Conservation (phyloP, 2,888 invertebrate genomes). For the Drosophila antonietae region DNA sequence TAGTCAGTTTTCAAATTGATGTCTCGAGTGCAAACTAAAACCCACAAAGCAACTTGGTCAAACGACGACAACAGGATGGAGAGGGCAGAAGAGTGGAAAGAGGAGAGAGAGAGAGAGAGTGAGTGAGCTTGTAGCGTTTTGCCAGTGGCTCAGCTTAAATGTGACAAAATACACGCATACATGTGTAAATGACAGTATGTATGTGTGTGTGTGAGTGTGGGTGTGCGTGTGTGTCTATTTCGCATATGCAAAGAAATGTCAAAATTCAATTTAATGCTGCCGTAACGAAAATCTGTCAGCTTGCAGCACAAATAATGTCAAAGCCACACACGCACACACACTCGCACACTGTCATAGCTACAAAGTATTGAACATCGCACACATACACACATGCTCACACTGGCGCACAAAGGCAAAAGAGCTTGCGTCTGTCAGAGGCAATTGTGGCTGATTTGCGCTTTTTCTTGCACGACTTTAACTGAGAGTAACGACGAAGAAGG, state of each 20-base stretch:
- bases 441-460: slow-evolving; percentile 79
- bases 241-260: slow-evolving; percentile 72
- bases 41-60: slow-evolving; percentile 4
- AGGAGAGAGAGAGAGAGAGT: not conserved
- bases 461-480: slow-evolving; percentile 50
- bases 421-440: slow-evolving; percentile 74
- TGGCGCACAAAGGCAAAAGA: slow-evolving; percentile 39
- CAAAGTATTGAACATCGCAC: slow-evolving; percentile 45
- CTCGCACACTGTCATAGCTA: slow-evolving; percentile 26
- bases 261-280: slow-evolving; percentile 80
- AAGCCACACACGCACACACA: slow-evolving; percentile 63
- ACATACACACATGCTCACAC: slow-evolving; percentile 13
- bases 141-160: slow-evolving; percentile 17
- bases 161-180: slow-evolving; percentile 11
- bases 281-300: slow-evolving; percentile 76
- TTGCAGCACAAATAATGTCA: slow-evolving; percentile 80
- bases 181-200: slow-evolving; percentile 10
- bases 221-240: slow-evolving; percentile 24
- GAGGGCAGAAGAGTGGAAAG: not conserved
- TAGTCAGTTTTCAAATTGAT: slow-evolving; percentile 5
- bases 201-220: not conserved
- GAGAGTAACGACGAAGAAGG: slow-evolving; percentile 5
- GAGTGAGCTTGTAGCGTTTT: not conserved
- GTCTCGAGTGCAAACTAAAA: not conserved
- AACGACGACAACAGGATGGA: no score